Percentiles rank a stretch among this genome's conserved stretches.
phyloP scores from a whole-genome alignment of 1,140 invertebrate genomes.

The Aphaenogaster rudis region DNA sequence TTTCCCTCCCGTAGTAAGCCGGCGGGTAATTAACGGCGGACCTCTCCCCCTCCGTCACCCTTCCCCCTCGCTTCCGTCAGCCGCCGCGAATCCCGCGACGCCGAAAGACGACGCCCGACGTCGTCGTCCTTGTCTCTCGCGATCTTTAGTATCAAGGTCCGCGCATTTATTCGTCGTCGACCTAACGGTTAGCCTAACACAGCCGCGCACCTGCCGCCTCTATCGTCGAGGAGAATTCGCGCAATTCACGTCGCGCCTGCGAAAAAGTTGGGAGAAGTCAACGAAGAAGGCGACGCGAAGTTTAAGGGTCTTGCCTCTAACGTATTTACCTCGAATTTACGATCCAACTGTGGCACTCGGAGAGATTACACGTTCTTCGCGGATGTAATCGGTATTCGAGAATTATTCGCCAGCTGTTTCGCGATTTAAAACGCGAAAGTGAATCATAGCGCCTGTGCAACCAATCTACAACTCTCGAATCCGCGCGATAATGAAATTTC shows the following conservation, averaged over 20 bases:
- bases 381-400: slow-evolving; percentile 22
- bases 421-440: slow-evolving; percentile 38
- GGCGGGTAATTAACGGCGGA: slow-evolving; percentile 65
- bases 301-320: slow-evolving; percentile 12
- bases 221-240: not conserved
- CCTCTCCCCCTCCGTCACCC: not conserved
- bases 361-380: slow-evolving; percentile 18
- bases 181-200: not conserved
- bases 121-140: slow-evolving; percentile 7
- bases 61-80: not conserved
- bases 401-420: slow-evolving; percentile 39
- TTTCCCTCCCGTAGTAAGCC: slow-evolving; percentile 74
- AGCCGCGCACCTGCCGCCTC: not conserved
- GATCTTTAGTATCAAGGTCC: slow-evolving; percentile 25
- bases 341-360: slow-evolving; percentile 1
- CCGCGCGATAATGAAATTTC: not conserved
- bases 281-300: not conserved
- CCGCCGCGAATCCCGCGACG: not conserved
- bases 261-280: not conserved
- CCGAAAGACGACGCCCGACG: slow-evolving; percentile 16
- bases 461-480: not conserved
- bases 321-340: slow-evolving; percentile 34
- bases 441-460: not conserved
- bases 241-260: not conserved
- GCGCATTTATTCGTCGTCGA: not conserved